phyloP scores from a whole-genome alignment of 2,888 invertebrate species.

The Cheiracanthium punctorium region DNA sequence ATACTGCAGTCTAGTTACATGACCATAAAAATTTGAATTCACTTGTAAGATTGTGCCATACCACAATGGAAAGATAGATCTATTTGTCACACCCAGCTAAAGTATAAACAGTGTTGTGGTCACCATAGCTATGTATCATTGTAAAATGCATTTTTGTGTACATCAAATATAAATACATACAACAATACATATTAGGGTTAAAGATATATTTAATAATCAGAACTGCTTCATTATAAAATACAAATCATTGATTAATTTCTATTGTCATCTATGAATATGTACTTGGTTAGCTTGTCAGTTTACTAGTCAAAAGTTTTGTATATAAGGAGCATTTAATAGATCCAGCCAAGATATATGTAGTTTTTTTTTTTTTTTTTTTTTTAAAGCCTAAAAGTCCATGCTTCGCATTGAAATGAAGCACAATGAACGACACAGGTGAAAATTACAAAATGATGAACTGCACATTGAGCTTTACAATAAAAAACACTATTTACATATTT shows the following conservation, averaged over 20 bases:
- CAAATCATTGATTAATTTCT: constrained; percentile 16
- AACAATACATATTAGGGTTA: background rate
- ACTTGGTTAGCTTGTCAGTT: constrained; percentile 2
- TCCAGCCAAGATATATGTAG: constrained; percentile 17
- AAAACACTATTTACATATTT: constrained; percentile 20
- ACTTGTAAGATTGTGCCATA: too few relatives aligned
- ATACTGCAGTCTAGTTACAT: too few relatives aligned
- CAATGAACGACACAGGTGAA: constrained; percentile 20
- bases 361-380: too few relatives aligned
- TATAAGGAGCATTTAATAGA: constrained; percentile 23
- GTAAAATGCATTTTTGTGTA: too few relatives aligned
- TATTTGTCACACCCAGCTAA: too few relatives aligned
- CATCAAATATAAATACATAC: too few relatives aligned
- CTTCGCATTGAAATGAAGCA: background rate
- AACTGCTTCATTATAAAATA: constrained; percentile 27
- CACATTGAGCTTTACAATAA: constrained; percentile 27
- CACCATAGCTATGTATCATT: too few relatives aligned
- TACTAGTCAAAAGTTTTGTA: constrained; percentile 1
- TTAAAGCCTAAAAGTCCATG: constrained; percentile 6
- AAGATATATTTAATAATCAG: constrained; percentile 20
- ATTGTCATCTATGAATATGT: constrained; percentile 13
- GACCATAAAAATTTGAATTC: too few relatives aligned
- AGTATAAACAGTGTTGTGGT: too few relatives aligned
- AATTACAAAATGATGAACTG: constrained; percentile 29
- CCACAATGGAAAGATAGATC: too few relatives aligned